These are phyloP conservation scores for Xenentodon cancila DNA, from an alignment of 2,797 vertebrate species.

Conservation along the genomic window DNA sequence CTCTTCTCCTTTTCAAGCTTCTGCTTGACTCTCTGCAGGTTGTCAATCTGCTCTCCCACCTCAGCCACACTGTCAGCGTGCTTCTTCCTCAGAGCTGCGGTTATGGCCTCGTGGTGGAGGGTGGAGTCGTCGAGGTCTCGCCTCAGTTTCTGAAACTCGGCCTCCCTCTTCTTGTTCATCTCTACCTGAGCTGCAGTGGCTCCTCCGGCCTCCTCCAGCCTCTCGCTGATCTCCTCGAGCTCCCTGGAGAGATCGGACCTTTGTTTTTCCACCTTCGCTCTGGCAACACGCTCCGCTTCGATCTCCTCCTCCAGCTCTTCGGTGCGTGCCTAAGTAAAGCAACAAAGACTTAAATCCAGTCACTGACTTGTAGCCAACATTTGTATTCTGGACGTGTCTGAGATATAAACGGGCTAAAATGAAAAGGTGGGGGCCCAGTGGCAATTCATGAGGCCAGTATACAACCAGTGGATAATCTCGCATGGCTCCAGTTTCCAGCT, in stretches of 20 bases:
- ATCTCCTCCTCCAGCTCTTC: slow-evolving; percentile 89
- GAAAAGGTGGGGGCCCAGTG: no score
- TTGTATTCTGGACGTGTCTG: no score
- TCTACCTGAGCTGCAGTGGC: slow-evolving; percentile 83
- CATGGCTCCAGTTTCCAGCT: no score
- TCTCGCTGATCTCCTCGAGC: slow-evolving; percentile 89
- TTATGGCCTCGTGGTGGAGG: slow-evolving; percentile 85
- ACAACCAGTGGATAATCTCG: no score
- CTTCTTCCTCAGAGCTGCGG: slow-evolving; percentile 85
- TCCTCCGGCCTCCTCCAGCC: slow-evolving; percentile 86
- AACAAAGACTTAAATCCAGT: background rate
- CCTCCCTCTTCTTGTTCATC: slow-evolving; percentile 88
- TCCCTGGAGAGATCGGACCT: slow-evolving; percentile 82
- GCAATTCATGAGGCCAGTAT: no score
- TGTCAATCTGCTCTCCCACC: slow-evolving; percentile 88
- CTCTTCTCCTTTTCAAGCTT: slow-evolving; percentile 59
- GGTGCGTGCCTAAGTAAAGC: slow-evolving; percentile 77
- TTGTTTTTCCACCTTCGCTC: slow-evolving; percentile 86
- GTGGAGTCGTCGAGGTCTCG: slow-evolving; percentile 87
- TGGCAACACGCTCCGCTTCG: slow-evolving; percentile 79
- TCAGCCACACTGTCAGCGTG: slow-evolving; percentile 85
- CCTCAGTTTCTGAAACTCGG: slow-evolving; percentile 87
- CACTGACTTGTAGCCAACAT: no score
- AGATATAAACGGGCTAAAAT: no score
- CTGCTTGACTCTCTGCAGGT: slow-evolving; percentile 89